Conservation (phyloP, 1,140 invertebrate genomes). For the Drosophila tristis region DNA sequence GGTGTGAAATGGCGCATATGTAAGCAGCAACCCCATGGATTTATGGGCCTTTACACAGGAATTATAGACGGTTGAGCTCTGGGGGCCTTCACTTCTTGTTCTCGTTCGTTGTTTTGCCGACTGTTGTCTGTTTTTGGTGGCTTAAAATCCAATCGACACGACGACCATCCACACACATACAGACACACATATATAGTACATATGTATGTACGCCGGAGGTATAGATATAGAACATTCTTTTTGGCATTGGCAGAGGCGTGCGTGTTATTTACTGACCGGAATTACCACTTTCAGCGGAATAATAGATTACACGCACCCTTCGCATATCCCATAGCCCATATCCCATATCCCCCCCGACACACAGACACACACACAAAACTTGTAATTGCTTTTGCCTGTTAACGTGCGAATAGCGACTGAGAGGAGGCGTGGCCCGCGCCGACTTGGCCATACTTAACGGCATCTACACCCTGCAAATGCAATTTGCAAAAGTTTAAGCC, state of each 20-base stretch:
- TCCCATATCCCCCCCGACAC: no score
- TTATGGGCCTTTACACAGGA: slow-evolving; percentile 79
- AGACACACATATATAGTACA: neutral
- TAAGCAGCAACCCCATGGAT: slow-evolving; percentile 70
- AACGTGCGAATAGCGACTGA: slow-evolving; percentile 34
- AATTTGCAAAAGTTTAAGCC: slow-evolving; percentile 33
- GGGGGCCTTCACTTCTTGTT: slow-evolving; percentile 56
- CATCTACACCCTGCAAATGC: slow-evolving; percentile 28
- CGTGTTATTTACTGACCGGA: slow-evolving; percentile 81
- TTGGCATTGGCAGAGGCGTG: slow-evolving; percentile 62
- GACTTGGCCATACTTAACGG: slow-evolving; percentile 69
- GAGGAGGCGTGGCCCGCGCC: slow-evolving; percentile 32
- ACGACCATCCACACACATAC: slow-evolving; percentile 4
- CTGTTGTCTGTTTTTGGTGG: slow-evolving; percentile 56
- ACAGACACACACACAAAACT: slow-evolving; percentile 18
- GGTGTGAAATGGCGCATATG: slow-evolving; percentile 81
- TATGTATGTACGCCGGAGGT: no score
- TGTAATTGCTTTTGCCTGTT: slow-evolving; percentile 47
- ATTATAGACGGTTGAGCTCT: slow-evolving; percentile 74
- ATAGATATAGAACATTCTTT: slow-evolving; percentile 25
- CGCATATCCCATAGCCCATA: no score
- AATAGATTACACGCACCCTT: slow-evolving; percentile 72
- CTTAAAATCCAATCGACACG: slow-evolving; percentile 74
- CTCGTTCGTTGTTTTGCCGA: slow-evolving; percentile 49
- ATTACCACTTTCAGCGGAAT: slow-evolving; percentile 80